Percentiles rank a stretch among this genome's conserved stretches.
Conservation (phyloP, 1,140 invertebrate genomes). For the Subanguina moxae region DNA sequence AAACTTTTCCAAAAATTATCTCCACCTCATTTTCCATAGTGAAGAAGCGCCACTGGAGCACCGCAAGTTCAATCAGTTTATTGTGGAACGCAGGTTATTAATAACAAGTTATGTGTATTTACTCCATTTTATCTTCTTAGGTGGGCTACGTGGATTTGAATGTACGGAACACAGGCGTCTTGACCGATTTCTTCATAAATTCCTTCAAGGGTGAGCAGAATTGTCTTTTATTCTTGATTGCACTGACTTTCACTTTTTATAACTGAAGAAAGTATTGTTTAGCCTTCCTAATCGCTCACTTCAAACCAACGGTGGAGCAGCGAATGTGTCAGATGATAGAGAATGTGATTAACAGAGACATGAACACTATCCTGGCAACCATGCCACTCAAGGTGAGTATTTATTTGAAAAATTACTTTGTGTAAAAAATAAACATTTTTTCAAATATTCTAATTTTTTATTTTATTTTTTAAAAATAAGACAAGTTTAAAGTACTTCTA, state of each 20-base stretch:
- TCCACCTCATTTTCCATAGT: slow-evolving; percentile 36
- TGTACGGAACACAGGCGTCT: slow-evolving; percentile 57
- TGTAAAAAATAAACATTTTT: background rate
- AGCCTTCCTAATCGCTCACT: slow-evolving; percentile 56
- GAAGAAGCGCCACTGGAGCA: slow-evolving; percentile 52
- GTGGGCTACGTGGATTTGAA: slow-evolving; percentile 58
- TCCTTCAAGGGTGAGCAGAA: slow-evolving; percentile 53
- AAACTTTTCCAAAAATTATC: slow-evolving; percentile 7
- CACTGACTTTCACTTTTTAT: background rate
- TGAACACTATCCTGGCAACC: slow-evolving; percentile 54
- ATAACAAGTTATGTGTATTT: too few species aligned
- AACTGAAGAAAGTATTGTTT: slow-evolving; percentile 19
- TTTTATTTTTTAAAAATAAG: too few species aligned
- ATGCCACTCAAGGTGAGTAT: slow-evolving; percentile 55
- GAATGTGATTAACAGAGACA: slow-evolving; percentile 54
- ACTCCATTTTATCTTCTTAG: too few species aligned
- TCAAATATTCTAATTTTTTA: too few species aligned
- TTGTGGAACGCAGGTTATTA: slow-evolving; percentile 44
- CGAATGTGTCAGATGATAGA: slow-evolving; percentile 59
- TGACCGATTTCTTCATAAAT: slow-evolving; percentile 59
- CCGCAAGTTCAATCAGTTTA: slow-evolving; percentile 53
- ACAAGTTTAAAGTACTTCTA: too few species aligned
- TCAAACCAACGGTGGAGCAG: slow-evolving; percentile 57
- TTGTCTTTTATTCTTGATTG: too few species aligned
- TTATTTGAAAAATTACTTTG: too few species aligned